phyloP scores from a whole-genome alignment of 2,113 vertebrate genomes.

The Piliocolobus tephrosceles region DNA sequence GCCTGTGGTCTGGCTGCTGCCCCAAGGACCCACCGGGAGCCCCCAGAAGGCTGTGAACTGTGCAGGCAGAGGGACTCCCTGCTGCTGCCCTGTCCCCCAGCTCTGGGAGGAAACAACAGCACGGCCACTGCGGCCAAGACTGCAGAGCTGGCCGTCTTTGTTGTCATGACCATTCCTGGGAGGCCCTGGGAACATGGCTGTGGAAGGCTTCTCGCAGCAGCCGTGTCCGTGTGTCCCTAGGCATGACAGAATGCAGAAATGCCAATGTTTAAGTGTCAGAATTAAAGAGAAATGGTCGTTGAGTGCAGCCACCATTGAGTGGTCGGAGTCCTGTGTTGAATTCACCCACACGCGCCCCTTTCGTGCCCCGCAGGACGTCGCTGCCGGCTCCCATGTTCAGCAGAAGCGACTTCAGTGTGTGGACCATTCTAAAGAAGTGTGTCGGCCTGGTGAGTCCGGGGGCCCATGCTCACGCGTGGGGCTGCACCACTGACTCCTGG shows the following conservation, averaged over 20 bases:
- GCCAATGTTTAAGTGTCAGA: background rate
- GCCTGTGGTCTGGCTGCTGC: fast-evolving
- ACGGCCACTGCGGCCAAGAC: background rate
- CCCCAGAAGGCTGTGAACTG: background rate
- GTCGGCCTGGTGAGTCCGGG: slow-evolving; percentile 92
- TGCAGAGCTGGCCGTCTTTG: fast-evolving
- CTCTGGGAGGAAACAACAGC: background rate
- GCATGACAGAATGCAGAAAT: fast-evolving
- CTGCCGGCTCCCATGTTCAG: slow-evolving; percentile 96
- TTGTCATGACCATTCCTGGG: fast-evolving
- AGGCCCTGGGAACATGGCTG: fast-evolving
- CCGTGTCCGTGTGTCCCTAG: fast-evolving
- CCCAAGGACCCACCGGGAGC: fast-evolving
- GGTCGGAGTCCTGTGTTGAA: fast-evolving
- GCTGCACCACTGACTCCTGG: too few relatives aligned
- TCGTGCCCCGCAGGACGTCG: slow-evolving; percentile 83
- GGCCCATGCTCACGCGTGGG: background rate
- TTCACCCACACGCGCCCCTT: background rate
- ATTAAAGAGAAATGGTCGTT: background rate
- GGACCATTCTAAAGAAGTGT: slow-evolving; percentile 98
- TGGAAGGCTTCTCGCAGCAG: background rate
- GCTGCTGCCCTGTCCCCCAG: too few relatives aligned
- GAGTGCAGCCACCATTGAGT: fast-evolving
- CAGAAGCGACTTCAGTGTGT: slow-evolving; percentile 94
- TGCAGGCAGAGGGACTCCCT: background rate